A percentile compares a stretch with the other conserved stretches of the same genome.
These are phyloP conservation scores for Acanthisitta chloris DNA, from an alignment of 2,113 vertebrate genomes.

Conservation along the genomic window DNA sequence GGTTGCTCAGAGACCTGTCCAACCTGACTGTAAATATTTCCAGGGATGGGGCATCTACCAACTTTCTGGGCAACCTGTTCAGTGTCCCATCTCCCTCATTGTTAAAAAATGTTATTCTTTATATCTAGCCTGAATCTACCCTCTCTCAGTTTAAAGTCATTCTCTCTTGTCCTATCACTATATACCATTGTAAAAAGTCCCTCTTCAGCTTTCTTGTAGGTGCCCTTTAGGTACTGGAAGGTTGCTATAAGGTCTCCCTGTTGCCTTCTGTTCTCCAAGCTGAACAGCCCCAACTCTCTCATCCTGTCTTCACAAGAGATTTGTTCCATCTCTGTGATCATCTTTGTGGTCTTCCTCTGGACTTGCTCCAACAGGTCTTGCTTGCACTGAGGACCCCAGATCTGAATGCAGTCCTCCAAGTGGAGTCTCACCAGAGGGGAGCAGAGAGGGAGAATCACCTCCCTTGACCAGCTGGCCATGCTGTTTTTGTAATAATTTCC, in stretches of 20 bases:
- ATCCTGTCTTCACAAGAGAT: accelerated
- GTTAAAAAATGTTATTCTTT: background rate
- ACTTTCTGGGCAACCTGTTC: background rate
- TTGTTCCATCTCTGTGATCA: background rate
- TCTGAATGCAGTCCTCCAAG: background rate
- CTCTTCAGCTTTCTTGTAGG: background rate
- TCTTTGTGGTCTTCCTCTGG: background rate
- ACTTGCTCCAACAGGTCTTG: accelerated
- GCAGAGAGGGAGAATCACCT: background rate
- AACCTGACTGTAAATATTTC: background rate
- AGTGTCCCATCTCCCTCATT: background rate
- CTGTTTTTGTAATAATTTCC: background rate
- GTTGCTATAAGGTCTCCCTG: accelerated
- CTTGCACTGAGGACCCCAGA: background rate
- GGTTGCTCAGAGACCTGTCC: background rate
- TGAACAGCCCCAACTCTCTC: background rate
- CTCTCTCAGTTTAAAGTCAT: background rate
- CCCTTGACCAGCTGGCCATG: accelerated
- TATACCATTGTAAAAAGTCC: background rate
- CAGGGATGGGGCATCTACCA: background rate
- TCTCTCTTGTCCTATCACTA: accelerated
- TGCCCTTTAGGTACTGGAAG: background rate
- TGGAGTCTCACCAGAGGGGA: accelerated
- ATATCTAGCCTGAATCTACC: background rate
- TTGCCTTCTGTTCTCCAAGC: background rate